Evolutionary conservation across 2,888 invertebrate species (phyloP).

Genomic region (Pristionchus mayeri): DNA sequence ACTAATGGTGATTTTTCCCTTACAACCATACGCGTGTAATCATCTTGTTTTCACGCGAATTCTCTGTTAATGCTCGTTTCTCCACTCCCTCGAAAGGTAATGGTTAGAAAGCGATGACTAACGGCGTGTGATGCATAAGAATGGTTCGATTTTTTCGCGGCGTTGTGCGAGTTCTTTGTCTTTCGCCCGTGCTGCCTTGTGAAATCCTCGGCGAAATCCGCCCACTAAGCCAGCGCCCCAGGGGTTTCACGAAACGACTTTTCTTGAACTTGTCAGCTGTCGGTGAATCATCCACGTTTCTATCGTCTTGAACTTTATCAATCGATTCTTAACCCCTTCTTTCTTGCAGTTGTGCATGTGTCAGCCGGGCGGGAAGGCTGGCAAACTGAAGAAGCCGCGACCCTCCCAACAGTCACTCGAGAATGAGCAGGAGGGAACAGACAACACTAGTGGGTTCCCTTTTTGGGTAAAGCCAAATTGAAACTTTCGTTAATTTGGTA

Average conservation of each 20-base stretch:
- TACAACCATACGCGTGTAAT: not conserved
- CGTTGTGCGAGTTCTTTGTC: slow-evolving; percentile 2
- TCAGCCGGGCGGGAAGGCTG: slow-evolving; percentile 19
- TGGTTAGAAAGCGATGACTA: not conserved
- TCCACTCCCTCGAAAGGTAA: not conserved
- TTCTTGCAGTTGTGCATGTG: slow-evolving; percentile 44
- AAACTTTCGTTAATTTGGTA: not conserved
- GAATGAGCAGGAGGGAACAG: not conserved
- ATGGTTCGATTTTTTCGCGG: slow-evolving; percentile 15
- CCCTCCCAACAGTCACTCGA: not conserved
- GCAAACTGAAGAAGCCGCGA: slow-evolving; percentile 22
- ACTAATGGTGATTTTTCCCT: not conserved
- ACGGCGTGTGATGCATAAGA: not conserved
- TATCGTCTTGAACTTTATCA: not conserved
- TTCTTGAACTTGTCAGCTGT: slow-evolving; percentile 25
- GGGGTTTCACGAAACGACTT: too few relatives aligned
- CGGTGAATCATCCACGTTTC: slow-evolving; percentile 13
- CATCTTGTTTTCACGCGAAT: not conserved
- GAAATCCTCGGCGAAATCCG: not conserved
- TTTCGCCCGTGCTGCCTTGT: not conserved
- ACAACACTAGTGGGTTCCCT: not conserved
- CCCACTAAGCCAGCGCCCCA: not conserved
- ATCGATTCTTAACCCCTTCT: not conserved
- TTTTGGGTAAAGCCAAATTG: too few relatives aligned
- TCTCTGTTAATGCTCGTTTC: not conserved